Base-by-base conservation (phyloP, 2,797 vertebrate genomes). In the Melanitta fusca region DNA sequence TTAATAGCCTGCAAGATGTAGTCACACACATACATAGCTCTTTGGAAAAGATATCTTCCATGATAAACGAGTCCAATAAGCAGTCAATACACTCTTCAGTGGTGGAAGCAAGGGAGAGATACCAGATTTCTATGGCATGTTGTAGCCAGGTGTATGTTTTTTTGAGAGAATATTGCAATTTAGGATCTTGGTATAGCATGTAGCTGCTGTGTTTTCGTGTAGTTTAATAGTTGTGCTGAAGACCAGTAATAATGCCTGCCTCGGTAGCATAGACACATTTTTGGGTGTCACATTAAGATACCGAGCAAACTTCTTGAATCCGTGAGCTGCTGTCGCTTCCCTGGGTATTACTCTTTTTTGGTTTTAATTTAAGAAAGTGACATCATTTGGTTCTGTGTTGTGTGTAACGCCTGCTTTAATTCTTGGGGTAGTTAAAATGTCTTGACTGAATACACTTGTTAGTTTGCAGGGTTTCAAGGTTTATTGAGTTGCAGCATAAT, bases 11-110 rank as follows among this genome's bases (percentile, higher is more conserved):
- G 2, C 14, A 34, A 7, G 75, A 62, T n/a, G 27, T 8, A 3
- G 8, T 6, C 2, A 2, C 1, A 1, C 30, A 2, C 1, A 2
- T 22, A 27, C 4, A 11, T 27, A 5, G 32, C 5, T 39, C 2
- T 58, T 68, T 54, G 61, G 68, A 51, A 89, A 74, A 85, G 21
- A n/a, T 24, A 16, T 38, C 13, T 91, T 62, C 70, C 73, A 4
- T 68, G 85, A 88, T 54, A 85, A 90, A 75, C 80, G 86, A 85
- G 85, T 79, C 39, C 92, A 84, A 72, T 36, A 62, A 91, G 70
- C n/a, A 57, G 88, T 87, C 45, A 32, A 38, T 85, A 22, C 34
- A 4, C 32, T 80, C 65, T 43, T 21, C 49, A 43, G 21, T 36
- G 3, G 60, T 72, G 64, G 84, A 24, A 69, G 41, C 30, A 36